phyloP scores from a whole-genome alignment of 2,797 vertebrate genomes.

The Crocodylus rhombifer region DNA sequence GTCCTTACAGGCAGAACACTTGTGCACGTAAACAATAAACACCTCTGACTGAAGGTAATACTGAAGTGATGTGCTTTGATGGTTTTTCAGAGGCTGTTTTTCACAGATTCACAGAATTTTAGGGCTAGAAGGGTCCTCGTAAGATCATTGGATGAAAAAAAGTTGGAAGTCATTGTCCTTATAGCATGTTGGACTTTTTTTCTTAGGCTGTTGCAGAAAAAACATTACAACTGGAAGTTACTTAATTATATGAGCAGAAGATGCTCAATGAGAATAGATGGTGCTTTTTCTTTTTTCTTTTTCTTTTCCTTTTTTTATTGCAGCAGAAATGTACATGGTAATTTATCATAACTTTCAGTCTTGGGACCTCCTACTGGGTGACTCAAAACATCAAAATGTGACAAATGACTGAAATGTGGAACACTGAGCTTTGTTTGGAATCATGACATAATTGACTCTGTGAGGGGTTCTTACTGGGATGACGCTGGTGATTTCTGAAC shows the following conservation, averaged over 20 bases:
- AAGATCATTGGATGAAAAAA: too few relatives aligned
- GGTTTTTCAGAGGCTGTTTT: conserved; percentile 52
- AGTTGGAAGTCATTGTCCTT: too few relatives aligned
- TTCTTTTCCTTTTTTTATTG: neutral
- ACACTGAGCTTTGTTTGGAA: neutral
- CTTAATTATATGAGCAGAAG: neutral
- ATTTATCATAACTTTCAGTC: neutral
- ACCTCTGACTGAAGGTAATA: conserved; percentile 46
- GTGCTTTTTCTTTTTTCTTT: neutral
- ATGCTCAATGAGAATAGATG: neutral
- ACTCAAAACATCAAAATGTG: neutral
- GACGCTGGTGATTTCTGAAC: too few relatives aligned
- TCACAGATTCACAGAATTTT: neutral
- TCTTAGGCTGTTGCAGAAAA: neutral
- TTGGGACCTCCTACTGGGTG: neutral
- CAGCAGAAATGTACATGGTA: neutral
- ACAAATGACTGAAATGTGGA: conserved; percentile 7
- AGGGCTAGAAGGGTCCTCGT: too few relatives aligned
- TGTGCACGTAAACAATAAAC: conserved; percentile 24
- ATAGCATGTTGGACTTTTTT: too few relatives aligned
- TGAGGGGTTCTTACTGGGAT: too few relatives aligned
- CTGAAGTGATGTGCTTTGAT: conserved; percentile 54
- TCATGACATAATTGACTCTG: neutral
- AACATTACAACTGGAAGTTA: too few relatives aligned
- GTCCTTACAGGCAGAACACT: conserved; percentile 6